Evolutionary conservation across 2,113 vertebrate species (phyloP).

Genomic region (Tinamus guttatus): DNA sequence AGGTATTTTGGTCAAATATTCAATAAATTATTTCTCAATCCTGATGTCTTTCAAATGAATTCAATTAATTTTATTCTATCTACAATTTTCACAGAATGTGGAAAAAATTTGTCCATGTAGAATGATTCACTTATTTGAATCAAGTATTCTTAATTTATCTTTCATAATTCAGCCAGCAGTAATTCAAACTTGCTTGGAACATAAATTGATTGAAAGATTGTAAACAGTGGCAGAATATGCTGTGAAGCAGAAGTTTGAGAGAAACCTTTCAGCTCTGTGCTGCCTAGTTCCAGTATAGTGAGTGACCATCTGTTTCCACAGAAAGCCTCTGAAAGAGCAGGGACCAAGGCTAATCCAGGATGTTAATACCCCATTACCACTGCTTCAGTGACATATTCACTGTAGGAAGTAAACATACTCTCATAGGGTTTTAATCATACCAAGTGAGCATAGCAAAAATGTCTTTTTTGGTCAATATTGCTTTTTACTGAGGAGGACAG

Average conservation of each 20-base stretch:
- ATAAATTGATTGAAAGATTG: conserved; percentile 2
- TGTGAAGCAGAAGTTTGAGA: background rate
- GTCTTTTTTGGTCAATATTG: background rate
- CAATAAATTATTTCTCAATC: conserved; percentile 28
- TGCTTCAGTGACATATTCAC: background rate
- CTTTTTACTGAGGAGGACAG: background rate
- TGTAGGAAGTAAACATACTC: rapidly evolving
- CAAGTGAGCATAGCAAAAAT: background rate
- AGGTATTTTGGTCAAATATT: background rate
- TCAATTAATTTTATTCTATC: conserved; percentile 14
- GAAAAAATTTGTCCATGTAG: conserved; percentile 37
- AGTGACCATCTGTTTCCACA: background rate
- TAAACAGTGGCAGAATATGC: background rate
- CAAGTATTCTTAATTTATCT: conserved; percentile 35
- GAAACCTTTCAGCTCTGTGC: background rate
- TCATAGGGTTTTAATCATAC: background rate
- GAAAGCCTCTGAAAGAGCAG: background rate
- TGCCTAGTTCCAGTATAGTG: background rate
- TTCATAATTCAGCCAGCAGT: conserved; percentile 20
- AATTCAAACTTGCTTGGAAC: conserved; percentile 30
- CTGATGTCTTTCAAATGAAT: conserved; percentile 16
- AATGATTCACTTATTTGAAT: conserved; percentile 45
- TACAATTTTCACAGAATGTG: background rate
- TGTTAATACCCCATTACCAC: background rate
- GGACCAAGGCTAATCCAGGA: rapidly evolving